These are phyloP conservation scores for Ceratosolen fusciceps DNA, from an alignment of 1,140 invertebrate genomes.

Conservation along the genomic window DNA sequence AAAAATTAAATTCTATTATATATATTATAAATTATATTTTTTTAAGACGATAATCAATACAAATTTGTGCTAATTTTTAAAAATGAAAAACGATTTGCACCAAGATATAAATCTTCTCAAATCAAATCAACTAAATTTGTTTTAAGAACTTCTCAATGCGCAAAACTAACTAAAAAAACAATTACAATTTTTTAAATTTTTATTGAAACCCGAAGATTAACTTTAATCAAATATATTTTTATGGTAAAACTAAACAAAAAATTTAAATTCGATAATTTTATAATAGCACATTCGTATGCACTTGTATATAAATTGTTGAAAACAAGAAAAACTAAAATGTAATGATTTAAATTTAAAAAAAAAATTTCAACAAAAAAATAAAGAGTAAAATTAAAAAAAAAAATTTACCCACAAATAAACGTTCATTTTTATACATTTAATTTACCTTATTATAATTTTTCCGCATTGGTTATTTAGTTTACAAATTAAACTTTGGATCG, in stretches of 20 bases:
- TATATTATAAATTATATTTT: not conserved
- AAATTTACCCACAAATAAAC: slow-evolving; percentile 33
- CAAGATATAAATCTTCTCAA: not conserved
- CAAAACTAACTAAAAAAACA: not conserved
- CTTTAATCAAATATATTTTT: not conserved
- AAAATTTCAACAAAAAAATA: not conserved
- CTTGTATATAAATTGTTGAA: not conserved
- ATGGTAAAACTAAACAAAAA: not conserved
- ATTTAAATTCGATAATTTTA: not conserved
- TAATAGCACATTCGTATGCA: not conserved
- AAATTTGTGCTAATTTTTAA: too few species aligned
- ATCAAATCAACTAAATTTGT: not conserved
- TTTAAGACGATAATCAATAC: not conserved
- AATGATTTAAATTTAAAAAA: slow-evolving; percentile 3
- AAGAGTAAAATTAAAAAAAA: slow-evolving; percentile 25
- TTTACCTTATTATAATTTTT: slow-evolving; percentile 55
- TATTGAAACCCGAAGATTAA: not conserved
- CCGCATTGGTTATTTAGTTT: slow-evolving; percentile 54
- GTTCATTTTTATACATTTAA: slow-evolving; percentile 43
- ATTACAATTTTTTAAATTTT: not conserved
- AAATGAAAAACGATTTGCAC: not conserved
- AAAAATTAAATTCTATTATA: slow-evolving; percentile 21
- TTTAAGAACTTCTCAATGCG: not conserved
- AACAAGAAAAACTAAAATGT: slow-evolving; percentile 4
- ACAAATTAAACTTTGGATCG: slow-evolving; percentile 56